A percentile compares a stretch with the other conserved stretches of the same genome.
phyloP scores from a whole-genome alignment of 2,888 invertebrate species.

The Drosophila pseudotakahashii region DNA sequence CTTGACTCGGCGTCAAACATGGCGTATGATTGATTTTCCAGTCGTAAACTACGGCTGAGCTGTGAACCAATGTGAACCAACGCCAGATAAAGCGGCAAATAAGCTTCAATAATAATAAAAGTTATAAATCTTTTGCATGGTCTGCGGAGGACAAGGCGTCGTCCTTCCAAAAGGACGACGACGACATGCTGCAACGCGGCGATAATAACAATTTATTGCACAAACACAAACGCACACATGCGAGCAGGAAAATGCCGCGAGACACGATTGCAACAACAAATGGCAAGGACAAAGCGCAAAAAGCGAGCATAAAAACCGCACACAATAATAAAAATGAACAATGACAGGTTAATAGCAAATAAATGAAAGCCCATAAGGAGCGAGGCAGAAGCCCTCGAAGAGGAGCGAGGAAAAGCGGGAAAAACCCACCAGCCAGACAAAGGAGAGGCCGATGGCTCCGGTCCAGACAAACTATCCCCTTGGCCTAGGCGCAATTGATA shows the following conservation, averaged over 20 bases:
- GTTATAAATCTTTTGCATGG: conserved; percentile 79
- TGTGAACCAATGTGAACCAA: conserved; percentile 38
- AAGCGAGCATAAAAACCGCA: conserved; percentile 68
- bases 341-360: conserved; percentile 84
- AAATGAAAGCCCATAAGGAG: conserved; percentile 82
- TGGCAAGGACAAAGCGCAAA: conserved; percentile 40
- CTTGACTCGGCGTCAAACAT: conserved; percentile 56
- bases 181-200: conserved; percentile 80
- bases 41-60: conserved; percentile 58
- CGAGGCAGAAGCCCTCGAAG: conserved; percentile 16
- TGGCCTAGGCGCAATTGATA: conserved; percentile 80
- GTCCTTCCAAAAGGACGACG: conserved; percentile 34
- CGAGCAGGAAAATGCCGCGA: conserved; percentile 72
- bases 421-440: conserved; percentile 17
- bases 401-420: conserved; percentile 12
- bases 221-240: conserved; percentile 43
- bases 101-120: conserved; percentile 81
- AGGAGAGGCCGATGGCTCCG: conserved; percentile 35
- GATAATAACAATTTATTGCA: conserved; percentile 83
- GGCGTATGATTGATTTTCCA: conserved; percentile 76
- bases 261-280: conserved; percentile 64
- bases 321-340: conserved; percentile 82
- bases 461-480: conserved; percentile 59
- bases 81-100: conserved; percentile 73
- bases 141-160: conserved; percentile 49